Evolutionary conservation across 2,888 invertebrate genomes (phyloP), one percentile per base, ranked within the genome.

Genomic region (Rotaria sp.): DNA sequence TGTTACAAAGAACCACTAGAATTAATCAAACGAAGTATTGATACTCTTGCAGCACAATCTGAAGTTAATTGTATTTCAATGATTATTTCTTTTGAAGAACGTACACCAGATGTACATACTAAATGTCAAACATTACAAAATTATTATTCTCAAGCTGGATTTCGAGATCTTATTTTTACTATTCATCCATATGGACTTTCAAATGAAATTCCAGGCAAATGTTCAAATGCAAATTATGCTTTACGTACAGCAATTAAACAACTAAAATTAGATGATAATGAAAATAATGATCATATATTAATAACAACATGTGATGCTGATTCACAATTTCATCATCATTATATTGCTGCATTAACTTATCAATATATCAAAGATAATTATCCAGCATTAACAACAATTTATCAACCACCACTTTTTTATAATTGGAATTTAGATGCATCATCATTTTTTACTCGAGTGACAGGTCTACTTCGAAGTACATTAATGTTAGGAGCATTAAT

Each of bases 131-230:
- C 21, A 45, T 35, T 84, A 48, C 0, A 24, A 52, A n/a, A 21
- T 24, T 24, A 35, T 24, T 50, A 48, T 57, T 2, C 18, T 35
- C 8, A 75, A 48, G 21, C 24, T 50, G 52, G 38, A 2, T 84
- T 84, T 57, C 21, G 11, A 57, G 26, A n/a, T 52, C 26, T 84
- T 35, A 57, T 50, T 7, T 55, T 84, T 57, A 57, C 50, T 2
- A 57, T 84, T 21, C 84, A 84, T 52, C 84, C 84, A 30, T 84
- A 30, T 84, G 84, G n/a, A 24, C 7, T 50, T 26, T 0, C 35
- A 84, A 50, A 38, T 57, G 84, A 50, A 55, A 84, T 84, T 48
- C 50, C n/a, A 7, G 84, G 84, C 35, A 84, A 84, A 84, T 84
- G 50, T 57, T 84, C 50, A 1, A 84, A 84, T 38, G 26, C 50